A percentile compares a stretch with the other conserved stretches of the same genome.
Conservation (phyloP, 2,113 vertebrate genomes). For the Aldabrachelys gigantea region DNA sequence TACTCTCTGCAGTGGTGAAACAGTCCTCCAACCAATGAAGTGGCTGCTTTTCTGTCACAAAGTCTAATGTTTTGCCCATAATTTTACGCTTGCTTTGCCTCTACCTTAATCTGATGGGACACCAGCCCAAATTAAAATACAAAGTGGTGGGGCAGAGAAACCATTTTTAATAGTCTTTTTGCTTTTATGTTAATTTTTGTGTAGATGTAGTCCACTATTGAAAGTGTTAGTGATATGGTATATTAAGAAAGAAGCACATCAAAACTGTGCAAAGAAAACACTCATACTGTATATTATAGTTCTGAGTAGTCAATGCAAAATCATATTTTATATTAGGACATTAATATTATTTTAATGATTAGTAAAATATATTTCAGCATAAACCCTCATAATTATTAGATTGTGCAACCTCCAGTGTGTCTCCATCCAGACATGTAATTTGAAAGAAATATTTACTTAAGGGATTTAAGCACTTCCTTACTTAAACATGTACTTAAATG, state of each 20-base stretch:
- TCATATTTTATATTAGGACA: background rate
- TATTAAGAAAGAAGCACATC: background rate
- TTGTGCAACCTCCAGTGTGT: background rate
- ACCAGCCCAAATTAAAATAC: background rate
- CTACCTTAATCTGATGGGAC: constrained; percentile 18
- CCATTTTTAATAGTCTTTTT: background rate
- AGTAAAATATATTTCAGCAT: background rate
- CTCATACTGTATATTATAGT: background rate
- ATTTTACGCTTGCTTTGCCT: background rate
- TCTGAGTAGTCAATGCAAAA: background rate
- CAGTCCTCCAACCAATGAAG: constrained; percentile 16
- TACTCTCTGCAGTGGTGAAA: background rate
- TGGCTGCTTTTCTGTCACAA: constrained; percentile 25
- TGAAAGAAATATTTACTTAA: background rate
- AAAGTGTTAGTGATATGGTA: background rate
- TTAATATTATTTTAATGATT: background rate
- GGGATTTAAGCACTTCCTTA: background rate
- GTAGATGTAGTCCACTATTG: background rate
- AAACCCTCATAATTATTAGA: background rate
- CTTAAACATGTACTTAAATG: background rate
- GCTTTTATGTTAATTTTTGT: background rate
- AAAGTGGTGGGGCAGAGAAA: background rate
- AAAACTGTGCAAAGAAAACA: background rate
- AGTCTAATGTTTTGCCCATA: background rate
- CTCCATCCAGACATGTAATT: background rate